Evolutionary conservation across 2,888 invertebrate genomes (phyloP), one percentile per base, ranked within the genome.

Genomic region (Ectemnius continuus): DNA sequence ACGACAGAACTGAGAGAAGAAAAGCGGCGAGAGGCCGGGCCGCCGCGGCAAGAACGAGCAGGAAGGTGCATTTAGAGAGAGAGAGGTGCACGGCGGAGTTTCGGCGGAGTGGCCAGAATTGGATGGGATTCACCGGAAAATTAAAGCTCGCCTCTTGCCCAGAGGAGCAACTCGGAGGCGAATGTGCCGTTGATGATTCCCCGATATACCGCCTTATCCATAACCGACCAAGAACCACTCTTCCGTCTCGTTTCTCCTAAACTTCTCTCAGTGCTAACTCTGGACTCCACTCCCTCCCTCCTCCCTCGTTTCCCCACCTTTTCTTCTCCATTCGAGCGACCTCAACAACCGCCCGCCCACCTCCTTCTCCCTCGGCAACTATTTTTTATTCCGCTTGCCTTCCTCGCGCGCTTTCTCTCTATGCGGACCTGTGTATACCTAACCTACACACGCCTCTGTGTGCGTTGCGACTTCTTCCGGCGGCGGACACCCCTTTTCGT

Each of bases 41-140:
- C n/a, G n/a, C n/a, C n/a, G 20, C 26, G 13, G 52, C 2, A 16
- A 16, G 52, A 52, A 52, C 3, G 52, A 16, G 13, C 52, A 52
- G 8, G 52, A 52, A 16, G 52, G n/a, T 16, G 16, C 52, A 52
- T 52, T 52, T 52, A 16, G 16, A 52, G 13, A 8, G 16, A 48
- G 48, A 11, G 16, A 52, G 52, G 52, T 16, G n/a, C 52, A 52
- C 28, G 20, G 60, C 56, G 36, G 56, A 45, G 56, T 56, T 62
- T 73, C 56, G 70, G 46, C 18, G 56, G 58, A 36, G 36, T 36
- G 36, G 20, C 61, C 66, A 58, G 68, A 70, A 80, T 79, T 73
- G 74, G 46, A 73, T 67, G 59, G 62, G 72, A 70, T 72, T 69
- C 76, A 64, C 67, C 63, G 76, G 76, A 79, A 81, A 81, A 81